phyloP scores from a whole-genome alignment of 2,113 vertebrate species.

The Cinclus cinclus region DNA sequence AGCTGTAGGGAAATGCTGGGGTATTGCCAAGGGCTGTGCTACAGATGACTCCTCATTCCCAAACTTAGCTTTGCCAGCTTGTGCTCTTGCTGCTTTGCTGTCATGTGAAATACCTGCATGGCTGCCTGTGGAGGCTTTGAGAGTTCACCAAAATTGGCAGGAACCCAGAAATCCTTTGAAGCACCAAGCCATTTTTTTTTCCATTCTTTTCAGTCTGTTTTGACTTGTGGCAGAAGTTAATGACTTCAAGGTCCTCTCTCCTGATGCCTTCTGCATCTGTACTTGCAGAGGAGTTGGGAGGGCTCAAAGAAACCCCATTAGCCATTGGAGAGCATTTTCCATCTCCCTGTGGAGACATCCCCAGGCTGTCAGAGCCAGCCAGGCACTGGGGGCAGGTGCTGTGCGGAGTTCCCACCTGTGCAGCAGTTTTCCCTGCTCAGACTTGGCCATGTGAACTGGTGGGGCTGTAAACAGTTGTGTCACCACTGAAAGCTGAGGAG shows the following conservation, averaged over 20 bases:
- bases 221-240: neutral
- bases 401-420: neutral
- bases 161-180: neutral
- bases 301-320: neutral
- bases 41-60: neutral
- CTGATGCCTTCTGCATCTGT: neutral
- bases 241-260: neutral
- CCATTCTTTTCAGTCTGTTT: neutral
- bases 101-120: neutral
- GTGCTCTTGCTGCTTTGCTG: neutral
- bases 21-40: neutral
- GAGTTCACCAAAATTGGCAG: neutral
- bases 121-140: neutral
- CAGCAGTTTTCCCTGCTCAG: neutral
- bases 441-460: accelerated
- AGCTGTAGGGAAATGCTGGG: neutral
- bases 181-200: neutral
- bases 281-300: neutral
- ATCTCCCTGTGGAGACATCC: neutral
- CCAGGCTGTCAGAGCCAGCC: neutral
- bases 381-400: neutral
- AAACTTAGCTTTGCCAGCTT: neutral
- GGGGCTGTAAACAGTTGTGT: constrained; percentile 49
- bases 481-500: constrained; percentile 23
- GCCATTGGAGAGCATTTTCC: neutral